Evolutionary conservation across 2,113 vertebrate genomes (phyloP).

Genomic region (Rattus rattus): DNA sequence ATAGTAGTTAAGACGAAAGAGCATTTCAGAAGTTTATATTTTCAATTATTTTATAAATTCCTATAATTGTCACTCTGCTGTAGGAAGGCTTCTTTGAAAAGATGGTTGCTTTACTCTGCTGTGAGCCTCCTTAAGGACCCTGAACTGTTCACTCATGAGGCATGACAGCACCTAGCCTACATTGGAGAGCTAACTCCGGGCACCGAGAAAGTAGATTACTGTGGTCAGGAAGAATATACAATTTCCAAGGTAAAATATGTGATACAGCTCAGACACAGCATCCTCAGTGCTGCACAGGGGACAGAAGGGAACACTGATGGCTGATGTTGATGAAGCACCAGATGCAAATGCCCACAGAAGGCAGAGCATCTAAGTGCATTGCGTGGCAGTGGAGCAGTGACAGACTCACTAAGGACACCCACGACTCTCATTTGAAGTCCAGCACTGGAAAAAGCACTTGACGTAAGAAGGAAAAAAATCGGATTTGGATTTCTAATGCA

Average conservation of each 20-base stretch:
- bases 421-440: neutral
- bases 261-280: neutral
- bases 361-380: neutral
- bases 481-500: neutral
- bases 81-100: neutral
- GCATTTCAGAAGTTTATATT: neutral
- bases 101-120: neutral
- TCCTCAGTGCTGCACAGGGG: neutral
- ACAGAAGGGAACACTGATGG: conserved; percentile 52
- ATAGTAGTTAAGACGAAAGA: neutral
- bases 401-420: neutral
- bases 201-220: conserved; percentile 53
- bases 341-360: conserved; percentile 58
- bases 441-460: neutral
- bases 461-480: neutral
- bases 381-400: neutral
- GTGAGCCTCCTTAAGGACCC: neutral
- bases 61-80: neutral
- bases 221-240: neutral
- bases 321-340: conserved; percentile 12
- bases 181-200: conserved; percentile 39
- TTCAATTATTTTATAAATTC: neutral
- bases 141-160: neutral
- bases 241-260: conserved; percentile 57
- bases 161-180: neutral